Evolutionary conservation across 2,888 invertebrate species (phyloP).

Genomic region (Aporophyla nigra): DNA sequence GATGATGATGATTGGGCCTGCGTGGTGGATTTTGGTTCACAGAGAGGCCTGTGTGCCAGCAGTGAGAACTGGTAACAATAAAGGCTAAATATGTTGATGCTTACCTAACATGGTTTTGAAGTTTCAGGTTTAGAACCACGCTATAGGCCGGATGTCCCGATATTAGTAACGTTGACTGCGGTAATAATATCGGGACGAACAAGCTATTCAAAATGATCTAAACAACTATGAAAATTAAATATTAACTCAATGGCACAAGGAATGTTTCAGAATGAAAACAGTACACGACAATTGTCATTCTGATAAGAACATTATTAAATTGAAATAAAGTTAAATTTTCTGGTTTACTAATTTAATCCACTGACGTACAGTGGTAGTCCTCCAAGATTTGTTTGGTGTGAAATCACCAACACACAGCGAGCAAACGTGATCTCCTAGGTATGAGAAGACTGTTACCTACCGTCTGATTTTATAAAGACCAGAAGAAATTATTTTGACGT

Average conservation of each 20-base stretch:
- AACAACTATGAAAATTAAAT: too few relatives aligned
- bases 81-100: background rate
- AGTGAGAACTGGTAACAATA: background rate
- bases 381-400: background rate
- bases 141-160: too few relatives aligned
- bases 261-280: too few relatives aligned
- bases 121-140: background rate
- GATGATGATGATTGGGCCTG: too few relatives aligned
- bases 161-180: too few relatives aligned
- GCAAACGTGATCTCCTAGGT: background rate
- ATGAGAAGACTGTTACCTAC: background rate
- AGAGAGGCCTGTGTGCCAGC: background rate
- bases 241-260: too few relatives aligned
- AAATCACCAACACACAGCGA: background rate
- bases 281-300: too few relatives aligned
- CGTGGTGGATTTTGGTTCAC: background rate
- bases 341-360: background rate
- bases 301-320: too few relatives aligned
- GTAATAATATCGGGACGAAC: too few relatives aligned
- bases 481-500: background rate
- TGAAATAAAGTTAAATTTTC: too few relatives aligned
- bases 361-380: background rate
- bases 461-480: background rate
- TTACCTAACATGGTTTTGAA: background rate
- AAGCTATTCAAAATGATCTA: too few relatives aligned